Conservation (phyloP, 1,140 invertebrate genomes). For the Diabrotica virgifera region DNA sequence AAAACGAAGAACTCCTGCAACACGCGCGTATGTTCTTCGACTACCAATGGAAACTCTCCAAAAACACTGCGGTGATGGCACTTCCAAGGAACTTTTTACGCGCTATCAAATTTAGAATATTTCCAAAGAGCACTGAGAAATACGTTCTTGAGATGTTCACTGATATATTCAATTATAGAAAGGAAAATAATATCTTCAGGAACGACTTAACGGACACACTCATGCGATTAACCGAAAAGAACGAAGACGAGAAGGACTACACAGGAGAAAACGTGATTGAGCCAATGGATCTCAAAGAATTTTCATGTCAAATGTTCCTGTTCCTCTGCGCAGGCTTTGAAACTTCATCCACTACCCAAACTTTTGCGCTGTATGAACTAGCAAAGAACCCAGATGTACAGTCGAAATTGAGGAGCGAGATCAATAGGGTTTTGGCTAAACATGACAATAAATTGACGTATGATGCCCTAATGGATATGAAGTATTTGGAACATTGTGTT, state of each 20-base stretch:
- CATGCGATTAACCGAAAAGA: conserved; percentile 24
- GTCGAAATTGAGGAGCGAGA: conserved; percentile 49
- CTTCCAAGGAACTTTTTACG: conserved; percentile 47
- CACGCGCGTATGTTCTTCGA: conserved; percentile 40
- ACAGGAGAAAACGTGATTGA: conserved; percentile 24
- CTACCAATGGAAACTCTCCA: conserved; percentile 34
- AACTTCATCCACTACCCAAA: conserved; percentile 52
- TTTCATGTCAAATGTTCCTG: conserved; percentile 48
- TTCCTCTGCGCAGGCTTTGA: conserved; percentile 58
- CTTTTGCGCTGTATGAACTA: conserved; percentile 53
- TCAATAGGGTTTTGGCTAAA: conserved; percentile 49
- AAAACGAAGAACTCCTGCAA: conserved; percentile 43
- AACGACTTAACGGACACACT: conserved; percentile 25
- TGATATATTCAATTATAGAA: conserved; percentile 20
- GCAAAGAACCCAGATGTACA: conserved; percentile 51
- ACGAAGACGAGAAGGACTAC: conserved; percentile 24
- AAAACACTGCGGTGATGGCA: conserved; percentile 28
- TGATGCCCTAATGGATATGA: conserved; percentile 56
- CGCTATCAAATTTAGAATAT: conserved; percentile 33
- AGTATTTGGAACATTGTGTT: conserved; percentile 41
- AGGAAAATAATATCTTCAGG: conserved; percentile 13
- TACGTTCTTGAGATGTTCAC: conserved; percentile 29
- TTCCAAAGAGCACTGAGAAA: conserved; percentile 17
- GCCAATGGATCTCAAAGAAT: conserved; percentile 32
- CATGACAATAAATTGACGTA: conserved; percentile 54